These are phyloP conservation scores for Limnodromus scolopaceus DNA, from an alignment of 2,797 vertebrate species.

Conservation along the genomic window DNA sequence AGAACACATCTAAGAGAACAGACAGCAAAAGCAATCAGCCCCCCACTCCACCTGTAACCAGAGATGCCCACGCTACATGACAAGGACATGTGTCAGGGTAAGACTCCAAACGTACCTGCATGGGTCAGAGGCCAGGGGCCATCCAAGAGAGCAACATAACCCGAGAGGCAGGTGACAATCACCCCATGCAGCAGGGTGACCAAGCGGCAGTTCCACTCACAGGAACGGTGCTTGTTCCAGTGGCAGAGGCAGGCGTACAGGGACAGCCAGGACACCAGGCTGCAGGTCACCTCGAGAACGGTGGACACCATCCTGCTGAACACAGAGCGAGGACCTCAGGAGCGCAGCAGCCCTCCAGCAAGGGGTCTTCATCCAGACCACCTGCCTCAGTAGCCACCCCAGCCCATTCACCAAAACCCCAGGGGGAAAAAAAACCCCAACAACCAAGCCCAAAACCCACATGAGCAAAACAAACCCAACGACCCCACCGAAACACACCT, in stretches of 20 bases:
- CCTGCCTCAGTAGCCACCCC: rapidly evolving
- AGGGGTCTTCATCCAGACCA: rapidly evolving
- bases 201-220: constrained; percentile 94
- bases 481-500: rapidly evolving
- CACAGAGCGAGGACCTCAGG: rapidly evolving
- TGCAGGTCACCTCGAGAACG: constrained; percentile 78
- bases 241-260: constrained; percentile 84
- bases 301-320: constrained; percentile 73
- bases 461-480: neutral
- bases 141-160: constrained; percentile 88
- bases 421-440: too few relatives aligned
- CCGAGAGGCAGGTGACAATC: constrained; percentile 85
- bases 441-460: neutral
- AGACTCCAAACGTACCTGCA: constrained; percentile 82
- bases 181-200: constrained; percentile 91
- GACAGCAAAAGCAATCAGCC: neutral
- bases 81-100: neutral
- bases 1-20: neutral
- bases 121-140: constrained; percentile 94
- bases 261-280: constrained; percentile 84
- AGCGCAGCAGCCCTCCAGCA: neutral
- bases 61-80: neutral
- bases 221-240: constrained; percentile 78
- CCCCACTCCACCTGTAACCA: neutral
- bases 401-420: rapidly evolving